These are phyloP conservation scores for Hymenochirus boettgeri DNA, from an alignment of 2,113 vertebrate genomes.

Conservation along the genomic window DNA sequence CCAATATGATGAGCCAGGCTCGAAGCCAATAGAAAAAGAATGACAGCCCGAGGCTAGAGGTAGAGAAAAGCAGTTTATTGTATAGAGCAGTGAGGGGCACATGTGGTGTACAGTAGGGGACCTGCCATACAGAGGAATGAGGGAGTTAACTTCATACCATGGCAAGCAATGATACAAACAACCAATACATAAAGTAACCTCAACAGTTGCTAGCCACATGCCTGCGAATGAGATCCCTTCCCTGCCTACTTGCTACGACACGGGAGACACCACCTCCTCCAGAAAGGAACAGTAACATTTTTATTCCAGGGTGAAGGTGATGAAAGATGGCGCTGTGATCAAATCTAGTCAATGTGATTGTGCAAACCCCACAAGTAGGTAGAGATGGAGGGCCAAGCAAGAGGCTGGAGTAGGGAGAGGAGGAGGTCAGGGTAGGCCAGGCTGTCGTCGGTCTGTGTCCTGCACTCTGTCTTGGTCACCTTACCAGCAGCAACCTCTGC, in stretches of 20 bases:
- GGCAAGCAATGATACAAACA: not conserved
- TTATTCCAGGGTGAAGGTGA: not conserved
- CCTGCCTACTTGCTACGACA: not conserved
- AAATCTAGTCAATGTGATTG: conserved; percentile 10
- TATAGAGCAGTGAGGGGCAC: conserved; percentile 6
- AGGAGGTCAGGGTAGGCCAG: not conserved
- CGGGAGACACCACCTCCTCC: not conserved
- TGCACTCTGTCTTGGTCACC: conserved; percentile 13
- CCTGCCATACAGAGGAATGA: not conserved
- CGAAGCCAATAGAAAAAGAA: no score
- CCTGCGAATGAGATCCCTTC: not conserved
- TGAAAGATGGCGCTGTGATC: no score
- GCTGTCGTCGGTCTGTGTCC: conserved; percentile 16
- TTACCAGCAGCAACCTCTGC: not conserved
- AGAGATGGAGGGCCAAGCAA: not conserved
- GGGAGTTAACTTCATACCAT: not conserved
- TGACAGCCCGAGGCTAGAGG: no score
- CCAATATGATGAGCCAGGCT: no score
- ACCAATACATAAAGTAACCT: not conserved
- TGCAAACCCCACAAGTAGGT: not conserved
- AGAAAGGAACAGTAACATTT: not conserved
- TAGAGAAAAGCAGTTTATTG: conserved; percentile 32
- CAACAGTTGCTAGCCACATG: not conserved
- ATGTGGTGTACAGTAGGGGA: conserved; percentile 13
- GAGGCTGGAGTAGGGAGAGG: conserved; percentile 13